Conservation (phyloP, 2,888 invertebrate species). For the Poecilobothrus nobilitatus region DNA sequence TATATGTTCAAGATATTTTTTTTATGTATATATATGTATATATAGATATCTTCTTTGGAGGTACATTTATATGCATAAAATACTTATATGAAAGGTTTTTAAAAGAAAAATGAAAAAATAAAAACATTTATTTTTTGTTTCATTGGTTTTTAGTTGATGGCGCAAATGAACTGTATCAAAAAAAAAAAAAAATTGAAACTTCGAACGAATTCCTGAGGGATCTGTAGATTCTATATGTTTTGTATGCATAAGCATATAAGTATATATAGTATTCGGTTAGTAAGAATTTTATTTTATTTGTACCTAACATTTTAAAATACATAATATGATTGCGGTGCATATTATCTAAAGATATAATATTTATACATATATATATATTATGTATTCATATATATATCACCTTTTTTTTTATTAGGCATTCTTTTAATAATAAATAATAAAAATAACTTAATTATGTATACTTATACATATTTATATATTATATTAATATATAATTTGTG, state of each 20-base stretch:
- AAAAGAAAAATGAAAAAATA: too few relatives aligned
- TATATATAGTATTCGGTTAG: not conserved
- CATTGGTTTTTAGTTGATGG: not conserved
- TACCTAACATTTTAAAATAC: too few relatives aligned
- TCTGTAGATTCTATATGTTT: not conserved
- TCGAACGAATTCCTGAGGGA: not conserved
- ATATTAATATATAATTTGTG: too few relatives aligned
- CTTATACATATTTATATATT: not conserved
- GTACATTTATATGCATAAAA: constrained; percentile 1
- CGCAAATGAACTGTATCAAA: not conserved
- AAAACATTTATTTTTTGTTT: not conserved
- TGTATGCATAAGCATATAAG: not conserved
- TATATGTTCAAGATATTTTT: not conserved
- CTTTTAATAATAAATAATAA: constrained; percentile 6
- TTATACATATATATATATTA: too few relatives aligned
- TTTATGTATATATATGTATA: too few relatives aligned
- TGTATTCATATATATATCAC: not conserved
- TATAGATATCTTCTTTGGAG: not conserved
- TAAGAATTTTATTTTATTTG: too few relatives aligned
- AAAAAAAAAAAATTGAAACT: not conserved
- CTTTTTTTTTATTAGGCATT: not conserved
- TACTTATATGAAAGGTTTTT: not conserved
- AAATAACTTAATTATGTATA: constrained; percentile 6
- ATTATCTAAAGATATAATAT: too few relatives aligned
- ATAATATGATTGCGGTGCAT: too few relatives aligned